Base-by-base conservation (phyloP, 2,888 invertebrate species). In the Trissolcus japonicus region DNA sequence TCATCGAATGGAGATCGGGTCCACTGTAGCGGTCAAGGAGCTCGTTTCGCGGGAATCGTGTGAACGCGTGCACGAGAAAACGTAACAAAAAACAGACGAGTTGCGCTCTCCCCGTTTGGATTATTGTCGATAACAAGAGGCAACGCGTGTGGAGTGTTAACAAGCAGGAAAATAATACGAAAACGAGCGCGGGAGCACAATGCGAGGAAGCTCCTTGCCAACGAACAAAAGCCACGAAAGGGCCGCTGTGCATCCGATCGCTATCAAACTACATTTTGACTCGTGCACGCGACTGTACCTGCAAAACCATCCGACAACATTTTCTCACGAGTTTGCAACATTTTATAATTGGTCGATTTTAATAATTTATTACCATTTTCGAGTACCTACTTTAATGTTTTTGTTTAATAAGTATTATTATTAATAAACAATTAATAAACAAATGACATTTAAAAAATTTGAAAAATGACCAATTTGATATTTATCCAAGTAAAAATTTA, bases 61-160 rank as follows among this genome's bases (percentile, higher is more conserved):
- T 71, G 71, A 67, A 71, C 66, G 68, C 66, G 71, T 60, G 56
- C 51, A 63, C 75, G 72, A 72, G 72, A 59, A 67, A 41, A 29
- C 57, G 76, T 61, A 66, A 62, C 69, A 55, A 53, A n/a, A 63
- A 25, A 17, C 43, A 46, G 46, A 11, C 25, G 50, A 50, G 6
- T 25, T 17, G 50, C 46, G 25, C 51, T 43, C 67, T 50, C 66
- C 67, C 54, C 63, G 55, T 77, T 77, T 77, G 76, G 67, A 77
- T 77, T 72, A 72, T 68, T 60, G 76, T 66, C 76, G 76, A 77
- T 77, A 77, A 77, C 77, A 56, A 77, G 77, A 67, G 68, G 63
- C 56, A 73, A 77, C 68, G 77, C 68, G 72, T 4, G 9, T 17
- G 19, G 65, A 69, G 73, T 74, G 73, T 65, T 78, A 74, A 78